A percentile compares a stretch with the other conserved stretches of the same genome.
Conservation (phyloP, 2,888 invertebrate genomes). For the Hyppa rectilinea region DNA sequence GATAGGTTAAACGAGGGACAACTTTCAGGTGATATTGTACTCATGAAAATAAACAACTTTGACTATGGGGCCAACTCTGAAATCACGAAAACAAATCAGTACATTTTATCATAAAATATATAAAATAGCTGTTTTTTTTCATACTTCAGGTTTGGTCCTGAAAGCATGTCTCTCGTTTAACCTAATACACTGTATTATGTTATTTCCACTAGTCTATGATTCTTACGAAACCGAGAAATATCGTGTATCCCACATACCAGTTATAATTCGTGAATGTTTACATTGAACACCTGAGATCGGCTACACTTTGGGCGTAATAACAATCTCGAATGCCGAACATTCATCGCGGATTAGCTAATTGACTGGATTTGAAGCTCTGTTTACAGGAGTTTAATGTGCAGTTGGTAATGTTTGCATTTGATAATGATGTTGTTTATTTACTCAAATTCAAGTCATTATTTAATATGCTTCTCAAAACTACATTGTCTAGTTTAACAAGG, state of each 20-base stretch:
- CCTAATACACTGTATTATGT: too few species aligned
- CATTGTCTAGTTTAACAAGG: neutral
- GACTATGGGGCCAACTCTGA: too few species aligned
- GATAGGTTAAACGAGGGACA: too few species aligned
- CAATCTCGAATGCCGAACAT: conserved; percentile 33
- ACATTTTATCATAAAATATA: too few species aligned
- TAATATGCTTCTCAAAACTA: neutral
- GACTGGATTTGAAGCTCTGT: conserved; percentile 1
- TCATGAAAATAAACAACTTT: too few species aligned
- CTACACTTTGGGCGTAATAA: conserved; percentile 22
- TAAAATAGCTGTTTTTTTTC: too few species aligned
- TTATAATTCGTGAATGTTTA: conserved; percentile 56
- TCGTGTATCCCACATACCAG: conserved; percentile 19
- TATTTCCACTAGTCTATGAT: conserved; percentile 7
- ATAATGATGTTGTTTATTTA: conserved; percentile 16
- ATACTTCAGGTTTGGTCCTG: too few species aligned
- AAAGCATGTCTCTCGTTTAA: too few species aligned
- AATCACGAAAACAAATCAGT: too few species aligned
- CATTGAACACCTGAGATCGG: conserved; percentile 36
- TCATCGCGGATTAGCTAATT: conserved; percentile 26
- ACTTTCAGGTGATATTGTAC: too few species aligned
- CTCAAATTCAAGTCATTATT: neutral
- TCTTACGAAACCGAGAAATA: conserved; percentile 14
- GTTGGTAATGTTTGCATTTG: neutral
- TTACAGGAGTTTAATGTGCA: conserved; percentile 1